phyloP scores from a whole-genome alignment of 2,113 vertebrate genomes.

The Pomatorhinus ruficollis region DNA sequence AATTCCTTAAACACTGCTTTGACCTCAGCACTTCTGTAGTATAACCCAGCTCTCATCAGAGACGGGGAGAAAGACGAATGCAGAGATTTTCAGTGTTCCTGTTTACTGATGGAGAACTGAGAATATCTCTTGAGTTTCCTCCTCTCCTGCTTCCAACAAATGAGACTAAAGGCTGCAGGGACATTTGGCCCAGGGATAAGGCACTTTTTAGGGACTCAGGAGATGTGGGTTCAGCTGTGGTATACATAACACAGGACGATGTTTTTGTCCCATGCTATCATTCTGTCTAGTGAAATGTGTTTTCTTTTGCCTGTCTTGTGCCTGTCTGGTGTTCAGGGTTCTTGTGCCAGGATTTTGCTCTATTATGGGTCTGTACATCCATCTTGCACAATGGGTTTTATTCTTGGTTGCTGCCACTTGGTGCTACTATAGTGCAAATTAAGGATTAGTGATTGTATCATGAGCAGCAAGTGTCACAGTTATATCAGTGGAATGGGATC shows the following conservation, averaged over 20 bases:
- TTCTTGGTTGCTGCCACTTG: neutral
- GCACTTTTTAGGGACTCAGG: neutral
- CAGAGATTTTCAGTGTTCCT: neutral
- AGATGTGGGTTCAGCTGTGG: neutral
- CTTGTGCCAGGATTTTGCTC: neutral
- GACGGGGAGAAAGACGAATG: neutral
- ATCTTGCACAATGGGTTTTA: neutral
- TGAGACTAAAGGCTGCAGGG: neutral
- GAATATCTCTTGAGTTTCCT: neutral
- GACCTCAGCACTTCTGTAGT: neutral
- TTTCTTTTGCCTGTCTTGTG: neutral
- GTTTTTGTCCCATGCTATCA: accelerated
- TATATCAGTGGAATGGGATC: neutral
- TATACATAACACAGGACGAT: neutral
- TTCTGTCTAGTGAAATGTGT: neutral
- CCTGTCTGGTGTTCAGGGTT: neutral
- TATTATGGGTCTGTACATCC: neutral
- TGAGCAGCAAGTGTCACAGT: neutral
- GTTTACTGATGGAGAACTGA: neutral
- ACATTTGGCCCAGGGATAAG: neutral
- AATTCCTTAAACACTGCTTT: slow-evolving; percentile 26
- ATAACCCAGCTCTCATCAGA: neutral
- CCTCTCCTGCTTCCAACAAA: neutral
- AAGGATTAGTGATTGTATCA: accelerated
- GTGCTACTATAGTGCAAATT: neutral